A percentile compares a stretch with the other conserved stretches of the same genome.
Evolutionary conservation across 2,888 invertebrate species (phyloP).

Genomic region (Euzetes globulus): DNA sequence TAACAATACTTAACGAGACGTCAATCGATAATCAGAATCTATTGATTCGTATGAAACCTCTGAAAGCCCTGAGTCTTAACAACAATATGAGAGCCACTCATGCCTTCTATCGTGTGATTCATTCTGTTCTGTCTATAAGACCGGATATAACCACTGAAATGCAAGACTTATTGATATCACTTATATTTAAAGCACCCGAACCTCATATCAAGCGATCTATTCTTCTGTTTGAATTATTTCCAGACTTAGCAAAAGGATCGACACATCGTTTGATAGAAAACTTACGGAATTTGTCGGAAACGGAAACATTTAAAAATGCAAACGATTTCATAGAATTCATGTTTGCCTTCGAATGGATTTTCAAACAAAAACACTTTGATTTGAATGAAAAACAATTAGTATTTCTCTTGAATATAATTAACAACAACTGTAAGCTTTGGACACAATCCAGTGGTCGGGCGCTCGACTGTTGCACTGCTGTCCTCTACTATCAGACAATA

Average conservation of each 20-base stretch:
- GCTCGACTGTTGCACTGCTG: slow-evolving; percentile 33
- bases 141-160: neutral
- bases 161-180: slow-evolving; percentile 3
- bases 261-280: slow-evolving; percentile 17
- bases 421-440: slow-evolving; percentile 28
- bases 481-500: slow-evolving; percentile 32
- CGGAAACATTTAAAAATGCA: neutral
- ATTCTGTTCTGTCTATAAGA: slow-evolving; percentile 18
- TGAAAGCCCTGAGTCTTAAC: neutral
- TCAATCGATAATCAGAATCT: slow-evolving; percentile 32
- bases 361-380: slow-evolving; percentile 26
- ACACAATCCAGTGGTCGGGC: slow-evolving; percentile 1
- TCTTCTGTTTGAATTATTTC: neutral
- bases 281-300: neutral
- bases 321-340: slow-evolving; percentile 26
- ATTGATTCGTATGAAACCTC: slow-evolving; percentile 29
- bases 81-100: slow-evolving; percentile 30
- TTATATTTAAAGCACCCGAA: slow-evolving; percentile 25
- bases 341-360: slow-evolving; percentile 30
- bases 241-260: slow-evolving; percentile 1
- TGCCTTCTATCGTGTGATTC: slow-evolving; percentile 30
- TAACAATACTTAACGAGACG: slow-evolving; percentile 36
- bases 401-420: slow-evolving; percentile 30
- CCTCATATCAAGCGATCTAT: slow-evolving; percentile 14
- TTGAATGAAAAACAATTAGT: slow-evolving; percentile 26